These are phyloP conservation scores for Salarias fasciatus DNA, from an alignment of 2,797 vertebrate species.

Conservation along the genomic window DNA sequence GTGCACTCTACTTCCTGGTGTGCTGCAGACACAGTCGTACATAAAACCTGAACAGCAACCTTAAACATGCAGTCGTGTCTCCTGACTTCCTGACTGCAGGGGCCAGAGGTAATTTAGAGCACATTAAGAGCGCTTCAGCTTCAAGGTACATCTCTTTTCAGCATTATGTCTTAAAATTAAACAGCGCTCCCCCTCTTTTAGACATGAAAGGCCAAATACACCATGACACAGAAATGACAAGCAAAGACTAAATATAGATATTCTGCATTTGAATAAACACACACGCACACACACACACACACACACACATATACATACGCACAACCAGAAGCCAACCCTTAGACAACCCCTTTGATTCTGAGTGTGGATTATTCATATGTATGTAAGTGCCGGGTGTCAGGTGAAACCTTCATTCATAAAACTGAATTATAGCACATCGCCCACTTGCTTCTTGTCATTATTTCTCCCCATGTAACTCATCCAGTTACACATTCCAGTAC, in stretches of 20 bases:
- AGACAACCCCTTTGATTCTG: constrained; percentile 3
- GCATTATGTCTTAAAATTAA: constrained; percentile 28
- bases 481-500: not conserved
- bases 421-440: not conserved
- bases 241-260: constrained; percentile 31
- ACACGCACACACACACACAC: too few species aligned
- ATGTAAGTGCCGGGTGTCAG: not conserved
- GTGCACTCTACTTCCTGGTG: not conserved
- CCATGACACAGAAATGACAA: constrained; percentile 27
- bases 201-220: constrained; percentile 14
- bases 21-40: not conserved
- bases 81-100: not conserved
- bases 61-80: constrained; percentile 28
- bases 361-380: not conserved
- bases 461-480: not conserved
- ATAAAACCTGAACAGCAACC: constrained; percentile 11
- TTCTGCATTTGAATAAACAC: constrained; percentile 5
- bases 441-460: not conserved
- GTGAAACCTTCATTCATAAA: not conserved
- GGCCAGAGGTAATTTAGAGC: constrained; percentile 14
- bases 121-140: constrained; percentile 18
- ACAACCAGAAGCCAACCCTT: constrained; percentile 9
- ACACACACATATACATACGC: too few species aligned
- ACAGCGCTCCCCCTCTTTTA: constrained; percentile 11
- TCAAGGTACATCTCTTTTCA: constrained; percentile 18